Conservation (phyloP, 2,797 vertebrate genomes). For the Parauchenoglanis punctatus region DNA sequence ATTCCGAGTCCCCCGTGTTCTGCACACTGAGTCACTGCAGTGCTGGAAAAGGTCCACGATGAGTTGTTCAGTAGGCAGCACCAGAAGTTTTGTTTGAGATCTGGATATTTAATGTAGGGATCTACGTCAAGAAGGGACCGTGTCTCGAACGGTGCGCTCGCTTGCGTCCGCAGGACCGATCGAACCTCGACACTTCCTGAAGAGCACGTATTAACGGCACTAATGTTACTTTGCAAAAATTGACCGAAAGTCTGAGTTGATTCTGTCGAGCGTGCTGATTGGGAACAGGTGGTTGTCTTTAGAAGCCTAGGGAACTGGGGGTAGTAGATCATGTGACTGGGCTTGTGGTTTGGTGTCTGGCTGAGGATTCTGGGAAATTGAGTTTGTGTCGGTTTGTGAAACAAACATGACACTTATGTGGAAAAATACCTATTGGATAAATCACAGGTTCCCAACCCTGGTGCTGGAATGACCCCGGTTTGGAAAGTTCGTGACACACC, state of each 20-base stretch:
- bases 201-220: neutral
- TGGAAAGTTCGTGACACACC: neutral
- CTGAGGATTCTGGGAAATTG: neutral
- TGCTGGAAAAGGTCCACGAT: neutral
- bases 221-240: neutral
- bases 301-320: too few relatives aligned
- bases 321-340: neutral
- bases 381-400: neutral
- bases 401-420: neutral
- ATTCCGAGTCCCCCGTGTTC: neutral
- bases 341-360: neutral
- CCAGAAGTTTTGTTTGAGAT: conserved; percentile 3
- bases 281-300: neutral
- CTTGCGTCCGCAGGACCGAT: neutral
- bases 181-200: neutral
- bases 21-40: conserved; percentile 15
- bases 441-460: neutral
- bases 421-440: neutral
- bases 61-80: neutral
- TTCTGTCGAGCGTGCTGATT: neutral
- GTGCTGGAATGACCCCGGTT: neutral
- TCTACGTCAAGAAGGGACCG: neutral
- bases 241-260: neutral
- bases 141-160: neutral
- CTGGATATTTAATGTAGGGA: neutral